phyloP scores from a whole-genome alignment of 2,797 vertebrate genomes.

The Myotis findleyi region DNA sequence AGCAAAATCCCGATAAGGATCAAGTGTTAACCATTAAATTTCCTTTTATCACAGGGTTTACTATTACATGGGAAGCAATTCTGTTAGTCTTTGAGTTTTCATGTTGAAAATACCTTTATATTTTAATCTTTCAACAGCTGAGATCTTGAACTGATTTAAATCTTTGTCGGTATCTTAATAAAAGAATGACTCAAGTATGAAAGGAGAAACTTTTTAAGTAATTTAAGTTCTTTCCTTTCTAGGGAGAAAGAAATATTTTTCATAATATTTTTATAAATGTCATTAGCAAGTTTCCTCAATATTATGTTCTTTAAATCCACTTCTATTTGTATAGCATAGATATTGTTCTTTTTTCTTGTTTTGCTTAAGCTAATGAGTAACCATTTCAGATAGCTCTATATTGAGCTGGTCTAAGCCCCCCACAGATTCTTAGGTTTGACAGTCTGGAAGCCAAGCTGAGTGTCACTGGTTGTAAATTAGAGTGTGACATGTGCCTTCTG shows the following conservation, averaged over 20 bases:
- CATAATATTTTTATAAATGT: constrained; percentile 43
- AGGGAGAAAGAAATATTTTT: background rate
- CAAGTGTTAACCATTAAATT: background rate
- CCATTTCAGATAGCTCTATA: constrained; percentile 47
- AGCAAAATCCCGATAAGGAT: constrained; percentile 6
- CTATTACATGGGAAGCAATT: background rate
- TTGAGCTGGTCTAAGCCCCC: constrained; percentile 22
- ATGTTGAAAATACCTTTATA: constrained; percentile 41
- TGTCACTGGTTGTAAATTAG: constrained; percentile 5
- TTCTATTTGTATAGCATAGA: background rate
- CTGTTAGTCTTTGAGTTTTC: constrained; percentile 25
- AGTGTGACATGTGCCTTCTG: background rate
- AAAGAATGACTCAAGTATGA: constrained; percentile 41
- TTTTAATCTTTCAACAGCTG: constrained; percentile 56
- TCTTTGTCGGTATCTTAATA: constrained; percentile 55
- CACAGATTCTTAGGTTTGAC: background rate
- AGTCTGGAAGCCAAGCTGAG: background rate
- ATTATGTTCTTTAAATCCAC: constrained; percentile 48
- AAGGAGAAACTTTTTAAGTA: background rate
- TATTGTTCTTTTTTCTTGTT: constrained; percentile 12
- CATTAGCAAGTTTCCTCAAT: background rate
- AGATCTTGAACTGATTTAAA: constrained; percentile 59
- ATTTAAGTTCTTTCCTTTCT: constrained; percentile 20
- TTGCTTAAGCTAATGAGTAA: constrained; percentile 56
- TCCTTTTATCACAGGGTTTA: background rate